Evolutionary conservation across 35 echinoderm and acorn worm species (phyloP).

Genomic region (Apostichopus californicus): DNA sequence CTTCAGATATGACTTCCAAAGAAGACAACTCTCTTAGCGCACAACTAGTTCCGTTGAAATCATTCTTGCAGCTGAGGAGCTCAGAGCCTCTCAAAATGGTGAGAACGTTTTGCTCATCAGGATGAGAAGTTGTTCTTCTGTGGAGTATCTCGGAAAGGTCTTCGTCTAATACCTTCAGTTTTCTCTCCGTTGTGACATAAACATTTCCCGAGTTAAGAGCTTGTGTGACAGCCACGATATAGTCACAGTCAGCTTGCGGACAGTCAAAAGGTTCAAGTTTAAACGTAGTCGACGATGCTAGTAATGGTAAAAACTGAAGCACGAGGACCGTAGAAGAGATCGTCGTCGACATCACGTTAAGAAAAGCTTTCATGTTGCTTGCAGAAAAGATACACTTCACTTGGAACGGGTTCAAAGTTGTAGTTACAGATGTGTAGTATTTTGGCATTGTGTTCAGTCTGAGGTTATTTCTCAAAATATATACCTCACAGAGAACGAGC

Average conservation of each 20-base stretch:
- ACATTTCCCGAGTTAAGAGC: background rate
- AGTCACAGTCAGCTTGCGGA: background rate
- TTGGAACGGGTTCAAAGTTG: no score
- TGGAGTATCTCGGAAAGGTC: background rate
- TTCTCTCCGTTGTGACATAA: background rate
- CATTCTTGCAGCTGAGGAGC: background rate
- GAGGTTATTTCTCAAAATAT: no score
- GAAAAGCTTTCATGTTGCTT: no score
- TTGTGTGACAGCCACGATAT: background rate
- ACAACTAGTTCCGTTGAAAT: background rate
- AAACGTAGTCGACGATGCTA: no score
- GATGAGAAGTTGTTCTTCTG: background rate
- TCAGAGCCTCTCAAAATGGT: conserved; percentile 8
- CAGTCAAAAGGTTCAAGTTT: conserved; percentile 6
- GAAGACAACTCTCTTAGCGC: background rate
- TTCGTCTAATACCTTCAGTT: background rate
- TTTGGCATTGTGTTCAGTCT: no score
- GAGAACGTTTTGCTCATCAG: background rate
- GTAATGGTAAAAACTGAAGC: no score
- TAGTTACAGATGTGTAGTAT: no score
- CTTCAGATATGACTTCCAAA: background rate
- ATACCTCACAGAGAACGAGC: no score
- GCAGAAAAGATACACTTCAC: no score
- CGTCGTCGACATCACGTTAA: no score
- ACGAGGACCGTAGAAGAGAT: no score